phyloP scores from a whole-genome alignment of 2,888 invertebrate genomes.

The Rhingia campestris region DNA sequence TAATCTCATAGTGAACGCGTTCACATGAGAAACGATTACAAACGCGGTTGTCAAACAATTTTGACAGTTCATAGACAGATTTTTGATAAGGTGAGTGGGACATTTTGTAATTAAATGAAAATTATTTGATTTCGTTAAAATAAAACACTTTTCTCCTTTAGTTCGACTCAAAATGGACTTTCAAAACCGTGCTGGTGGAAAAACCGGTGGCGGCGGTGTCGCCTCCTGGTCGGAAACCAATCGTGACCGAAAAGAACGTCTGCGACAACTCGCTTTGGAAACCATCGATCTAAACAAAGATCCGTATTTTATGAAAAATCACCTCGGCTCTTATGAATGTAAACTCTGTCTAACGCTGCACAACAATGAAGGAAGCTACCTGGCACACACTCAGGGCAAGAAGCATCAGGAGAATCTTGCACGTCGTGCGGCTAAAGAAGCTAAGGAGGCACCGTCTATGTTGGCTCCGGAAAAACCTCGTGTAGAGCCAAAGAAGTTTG shows the following conservation, averaged over 20 bases:
- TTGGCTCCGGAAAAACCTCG: constrained; percentile 97
- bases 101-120: background rate
- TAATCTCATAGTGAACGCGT: background rate
- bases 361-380: constrained; percentile 99
- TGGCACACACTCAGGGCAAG: constrained; percentile 99
- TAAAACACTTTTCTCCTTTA: background rate
- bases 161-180: constrained; percentile 91
- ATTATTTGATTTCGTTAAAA: background rate
- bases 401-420: constrained; percentile 99
- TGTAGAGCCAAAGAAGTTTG: constrained; percentile 99
- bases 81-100: background rate
- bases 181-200: constrained; percentile 99
- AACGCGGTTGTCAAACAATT: constrained; percentile 27
- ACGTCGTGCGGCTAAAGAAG: constrained; percentile 98
- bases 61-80: background rate
- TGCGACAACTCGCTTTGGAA: constrained; percentile 97
- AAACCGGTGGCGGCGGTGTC: constrained; percentile 99
- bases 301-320: constrained; percentile 99
- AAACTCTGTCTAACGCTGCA: constrained; percentile 98
- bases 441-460: constrained; percentile 97
- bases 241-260: constrained; percentile 96
- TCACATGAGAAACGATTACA: background rate
- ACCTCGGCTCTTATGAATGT: constrained; percentile 98
- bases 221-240: constrained; percentile 99
- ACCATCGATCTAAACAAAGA: constrained; percentile 99